phyloP scores from a whole-genome alignment of 92 coral and sea anemone genomes.

The Parazoanthus swiftii region DNA sequence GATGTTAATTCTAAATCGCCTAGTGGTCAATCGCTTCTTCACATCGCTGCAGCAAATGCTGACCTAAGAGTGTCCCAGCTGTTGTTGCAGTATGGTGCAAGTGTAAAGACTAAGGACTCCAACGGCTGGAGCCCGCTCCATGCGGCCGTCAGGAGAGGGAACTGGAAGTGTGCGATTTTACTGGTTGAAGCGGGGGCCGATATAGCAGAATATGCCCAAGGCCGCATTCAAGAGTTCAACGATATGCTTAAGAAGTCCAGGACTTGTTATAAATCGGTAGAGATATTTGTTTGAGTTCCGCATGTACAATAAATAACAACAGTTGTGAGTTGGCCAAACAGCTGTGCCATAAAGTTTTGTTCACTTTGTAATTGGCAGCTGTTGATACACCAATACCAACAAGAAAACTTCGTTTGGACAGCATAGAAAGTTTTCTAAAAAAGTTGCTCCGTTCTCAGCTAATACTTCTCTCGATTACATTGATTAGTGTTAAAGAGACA shows the following conservation, averaged over 20 bases:
- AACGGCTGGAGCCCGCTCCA: slow-evolving; percentile 83
- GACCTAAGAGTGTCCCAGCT: slow-evolving; percentile 70
- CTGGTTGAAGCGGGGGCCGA: slow-evolving; percentile 86
- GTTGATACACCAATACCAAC: too few relatives aligned
- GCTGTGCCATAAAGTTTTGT: too few relatives aligned
- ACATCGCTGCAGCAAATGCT: slow-evolving; percentile 86
- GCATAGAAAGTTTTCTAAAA: too few relatives aligned
- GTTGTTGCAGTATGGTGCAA: slow-evolving; percentile 74
- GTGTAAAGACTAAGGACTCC: slow-evolving; percentile 60
- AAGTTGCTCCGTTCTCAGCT: too few relatives aligned
- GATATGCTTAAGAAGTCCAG: slow-evolving; percentile 65
- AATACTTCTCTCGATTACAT: too few relatives aligned
- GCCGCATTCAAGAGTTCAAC: slow-evolving; percentile 75
- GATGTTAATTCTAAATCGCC: slow-evolving; percentile 78
- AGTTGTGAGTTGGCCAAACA: background rate
- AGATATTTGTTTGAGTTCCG: slow-evolving; percentile 68
- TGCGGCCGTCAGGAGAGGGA: slow-evolving; percentile 73
- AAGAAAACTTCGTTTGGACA: too few relatives aligned
- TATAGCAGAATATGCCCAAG: slow-evolving; percentile 73
- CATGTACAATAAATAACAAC: background rate
- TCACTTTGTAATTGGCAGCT: too few relatives aligned
- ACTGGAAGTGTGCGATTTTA: slow-evolving; percentile 88
- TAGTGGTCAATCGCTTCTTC: slow-evolving; percentile 81
- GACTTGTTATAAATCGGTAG: slow-evolving; percentile 73
- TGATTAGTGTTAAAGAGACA: too few relatives aligned